phyloP scores from a whole-genome alignment of 2,797 vertebrate species.

The Peromyscus attwateri region DNA sequence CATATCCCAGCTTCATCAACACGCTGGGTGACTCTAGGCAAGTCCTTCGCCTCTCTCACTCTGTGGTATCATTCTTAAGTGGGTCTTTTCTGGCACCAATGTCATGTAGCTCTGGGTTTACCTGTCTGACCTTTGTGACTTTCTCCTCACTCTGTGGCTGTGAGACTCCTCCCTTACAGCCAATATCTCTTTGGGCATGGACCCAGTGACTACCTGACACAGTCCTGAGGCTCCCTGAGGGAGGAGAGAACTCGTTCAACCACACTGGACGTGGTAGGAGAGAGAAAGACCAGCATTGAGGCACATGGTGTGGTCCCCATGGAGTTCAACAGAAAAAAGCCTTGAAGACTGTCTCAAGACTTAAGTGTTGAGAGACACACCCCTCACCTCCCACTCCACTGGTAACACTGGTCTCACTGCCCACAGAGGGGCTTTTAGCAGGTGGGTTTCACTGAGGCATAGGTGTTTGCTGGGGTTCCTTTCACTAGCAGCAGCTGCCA shows the following conservation, averaged over 20 bases:
- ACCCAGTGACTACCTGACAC: not conserved
- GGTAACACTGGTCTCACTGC: not conserved
- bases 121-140: not conserved
- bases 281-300: not conserved
- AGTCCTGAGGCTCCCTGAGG: not conserved
- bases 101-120: not conserved
- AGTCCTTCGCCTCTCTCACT: not conserved
- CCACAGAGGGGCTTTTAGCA: not conserved
- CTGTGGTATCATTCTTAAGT: not conserved
- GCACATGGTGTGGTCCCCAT: not conserved
- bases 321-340: not conserved
- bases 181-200: not conserved
- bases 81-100: not conserved
- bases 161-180: not conserved
- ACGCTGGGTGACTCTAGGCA: not conserved
- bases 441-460: not conserved
- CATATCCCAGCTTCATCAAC: not conserved
- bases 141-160: not conserved
- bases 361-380: not conserved
- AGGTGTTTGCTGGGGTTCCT: not conserved
- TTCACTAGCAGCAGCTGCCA: not conserved
- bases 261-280: not conserved
- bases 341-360: not conserved
- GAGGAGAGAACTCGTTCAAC: not conserved
- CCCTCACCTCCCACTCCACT: rapidly evolving